phyloP scores from a whole-genome alignment of 2,888 invertebrate species.

The Hesperia comma region DNA sequence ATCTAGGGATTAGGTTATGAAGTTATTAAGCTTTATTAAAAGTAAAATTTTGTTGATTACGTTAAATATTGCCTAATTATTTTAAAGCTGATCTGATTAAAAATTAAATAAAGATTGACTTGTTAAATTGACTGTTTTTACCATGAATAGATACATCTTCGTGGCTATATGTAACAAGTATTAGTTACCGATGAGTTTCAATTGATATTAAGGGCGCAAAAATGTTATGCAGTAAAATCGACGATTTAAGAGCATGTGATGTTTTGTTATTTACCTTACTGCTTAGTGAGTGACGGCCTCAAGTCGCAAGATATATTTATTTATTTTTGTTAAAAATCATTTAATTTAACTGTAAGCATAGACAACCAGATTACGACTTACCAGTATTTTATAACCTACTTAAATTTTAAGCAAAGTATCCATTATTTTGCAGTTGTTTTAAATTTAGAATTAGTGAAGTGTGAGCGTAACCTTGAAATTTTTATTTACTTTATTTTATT shows the following conservation, averaged over 20 bases:
- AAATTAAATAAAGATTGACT: too few relatives aligned
- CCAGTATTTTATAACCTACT: slow-evolving; percentile 6
- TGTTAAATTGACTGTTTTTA: too few relatives aligned
- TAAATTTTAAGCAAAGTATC: slow-evolving; percentile 4
- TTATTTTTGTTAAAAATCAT: slow-evolving; percentile 8
- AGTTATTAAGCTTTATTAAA: too few relatives aligned
- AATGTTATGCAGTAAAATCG: too few relatives aligned
- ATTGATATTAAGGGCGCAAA: too few relatives aligned
- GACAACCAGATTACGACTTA: slow-evolving; percentile 5
- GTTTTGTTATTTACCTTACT: slow-evolving; percentile 1
- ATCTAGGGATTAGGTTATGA: background rate
- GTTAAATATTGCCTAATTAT: too few relatives aligned
- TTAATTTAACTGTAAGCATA: slow-evolving; percentile 6
- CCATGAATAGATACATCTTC: too few relatives aligned
- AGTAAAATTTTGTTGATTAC: too few relatives aligned
- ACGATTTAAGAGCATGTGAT: background rate
- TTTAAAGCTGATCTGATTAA: too few relatives aligned
- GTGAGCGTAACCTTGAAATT: background rate
- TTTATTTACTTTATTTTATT: background rate
- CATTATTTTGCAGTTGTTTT: background rate
- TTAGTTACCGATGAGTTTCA: too few relatives aligned
- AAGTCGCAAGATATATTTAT: slow-evolving; percentile 5
- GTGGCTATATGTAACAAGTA: too few relatives aligned
- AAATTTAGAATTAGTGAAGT: background rate
- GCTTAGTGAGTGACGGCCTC: slow-evolving; percentile 7